Percentiles rank a stretch among this genome's conserved stretches.
Conservation (phyloP, 2,113 vertebrate species). For the Oreochromis spilurus region DNA sequence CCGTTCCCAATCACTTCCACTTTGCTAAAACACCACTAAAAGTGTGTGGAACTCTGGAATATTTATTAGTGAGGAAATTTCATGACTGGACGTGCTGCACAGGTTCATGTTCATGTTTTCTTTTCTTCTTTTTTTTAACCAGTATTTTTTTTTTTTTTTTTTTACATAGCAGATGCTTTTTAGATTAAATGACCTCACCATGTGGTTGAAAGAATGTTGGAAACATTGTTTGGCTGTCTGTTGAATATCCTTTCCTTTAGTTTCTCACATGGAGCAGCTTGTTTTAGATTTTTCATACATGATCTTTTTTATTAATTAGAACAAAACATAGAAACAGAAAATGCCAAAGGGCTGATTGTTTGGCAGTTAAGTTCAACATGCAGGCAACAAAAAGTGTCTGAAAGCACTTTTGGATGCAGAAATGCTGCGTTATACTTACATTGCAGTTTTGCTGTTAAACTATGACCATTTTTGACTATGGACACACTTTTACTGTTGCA, state of each 20-base stretch:
- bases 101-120: neutral
- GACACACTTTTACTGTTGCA: neutral
- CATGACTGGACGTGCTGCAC: neutral
- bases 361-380: neutral
- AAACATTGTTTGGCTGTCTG: neutral
- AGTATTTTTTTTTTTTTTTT: fast-evolving
- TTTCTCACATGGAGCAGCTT: neutral
- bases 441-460: neutral
- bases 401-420: neutral
- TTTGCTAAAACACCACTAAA: neutral
- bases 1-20: neutral
- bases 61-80: neutral
- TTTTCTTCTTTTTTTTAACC: too few relatives aligned
- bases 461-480: neutral
- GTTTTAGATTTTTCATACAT: neutral
- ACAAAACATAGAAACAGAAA: neutral
- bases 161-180: neutral
- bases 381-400: neutral
- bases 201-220: neutral
- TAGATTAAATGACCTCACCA: neutral
- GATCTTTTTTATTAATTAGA: neutral
- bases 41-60: neutral
- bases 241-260: neutral
- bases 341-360: neutral
- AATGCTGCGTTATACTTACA: neutral